Evolutionary conservation across 2,888 invertebrate genomes (phyloP), one percentile per base, ranked within the genome.

Genomic region (Drosophila monieri): DNA sequence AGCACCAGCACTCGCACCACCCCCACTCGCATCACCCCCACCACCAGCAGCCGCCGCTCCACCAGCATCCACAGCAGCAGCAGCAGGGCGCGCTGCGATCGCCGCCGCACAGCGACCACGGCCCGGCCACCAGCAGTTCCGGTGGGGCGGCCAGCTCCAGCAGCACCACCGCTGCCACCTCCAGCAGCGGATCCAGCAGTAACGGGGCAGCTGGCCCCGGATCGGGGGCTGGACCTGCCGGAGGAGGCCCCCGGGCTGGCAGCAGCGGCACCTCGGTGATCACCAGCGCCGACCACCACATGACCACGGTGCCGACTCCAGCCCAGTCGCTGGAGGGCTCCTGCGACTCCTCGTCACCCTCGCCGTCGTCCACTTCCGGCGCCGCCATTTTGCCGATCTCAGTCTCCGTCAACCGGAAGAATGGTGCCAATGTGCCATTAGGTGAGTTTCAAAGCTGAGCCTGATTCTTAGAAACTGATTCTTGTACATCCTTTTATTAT

Each of bases 311-410:
- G 78, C 81, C 88, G 78, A 85, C 93, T 91, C 65, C 93, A 89
- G 90, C 89, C 78, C 89, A 91, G 53, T 91, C 91, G 21, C 74
- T 90, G 25, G 92, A 92, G 73, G 92, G 91, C 67, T 92, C 91
- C 80, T 93, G 93, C 86, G 94, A 94, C 85, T 94, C 94, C 44
- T 94, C 94, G 49, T 94, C 94, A 46, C 94, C 94, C 32, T 93
- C 93, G 58, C 93, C 93, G 58, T 92, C 93, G 51, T 92, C 94
- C 89, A 91, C 94, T 88, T 91, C 89, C 48, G 90, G 88, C 23
- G 87, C 86, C 54, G 86, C 80, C 27, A 81, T 84, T 48, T 74
- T 89, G 64, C 89, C 90, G 62, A 86, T 90, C 66, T 87, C 89
- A 71, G 89, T 91, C 66, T 88, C 92, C 60, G 88, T 93, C 80